phyloP scores from a whole-genome alignment of 2,888 invertebrate genomes.

The Watsonalla cultraria region DNA sequence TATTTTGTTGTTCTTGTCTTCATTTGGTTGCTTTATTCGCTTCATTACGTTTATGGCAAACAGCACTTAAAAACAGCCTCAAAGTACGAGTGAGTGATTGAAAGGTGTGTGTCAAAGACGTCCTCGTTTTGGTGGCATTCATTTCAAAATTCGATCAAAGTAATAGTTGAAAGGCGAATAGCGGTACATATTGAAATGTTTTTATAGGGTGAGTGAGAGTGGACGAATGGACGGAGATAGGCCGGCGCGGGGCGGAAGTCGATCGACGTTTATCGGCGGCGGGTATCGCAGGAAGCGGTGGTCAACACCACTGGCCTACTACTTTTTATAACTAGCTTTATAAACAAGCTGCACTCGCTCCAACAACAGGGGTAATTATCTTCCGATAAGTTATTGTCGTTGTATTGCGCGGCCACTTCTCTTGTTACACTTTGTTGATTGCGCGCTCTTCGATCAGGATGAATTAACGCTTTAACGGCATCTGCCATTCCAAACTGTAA shows the following conservation, averaged over 20 bases:
- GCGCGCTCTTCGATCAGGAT: background rate
- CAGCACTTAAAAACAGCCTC: background rate
- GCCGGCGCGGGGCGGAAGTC: constrained; percentile 33
- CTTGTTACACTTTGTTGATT: background rate
- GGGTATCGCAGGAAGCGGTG: constrained; percentile 62
- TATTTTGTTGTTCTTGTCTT: no score
- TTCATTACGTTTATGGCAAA: background rate
- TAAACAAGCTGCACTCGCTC: constrained; percentile 21
- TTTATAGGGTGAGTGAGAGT: constrained; percentile 4
- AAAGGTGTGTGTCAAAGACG: background rate
- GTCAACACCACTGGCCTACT: constrained; percentile 34
- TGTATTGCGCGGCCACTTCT: background rate
- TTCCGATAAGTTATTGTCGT: constrained; percentile 1
- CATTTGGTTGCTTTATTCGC: background rate
- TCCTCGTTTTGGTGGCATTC: background rate
- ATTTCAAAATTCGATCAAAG: background rate
- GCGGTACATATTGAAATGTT: background rate
- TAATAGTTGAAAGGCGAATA: background rate
- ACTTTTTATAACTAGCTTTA: constrained; percentile 33
- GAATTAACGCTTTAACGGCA: background rate
- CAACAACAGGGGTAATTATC: background rate
- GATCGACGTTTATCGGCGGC: constrained; percentile 43
- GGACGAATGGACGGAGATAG: constrained; percentile 16
- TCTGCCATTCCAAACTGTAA: background rate
- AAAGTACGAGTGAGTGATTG: background rate